Base-by-base conservation (phyloP, 1,140 invertebrate species). In the Venustaconcha ellipsiformis region DNA sequence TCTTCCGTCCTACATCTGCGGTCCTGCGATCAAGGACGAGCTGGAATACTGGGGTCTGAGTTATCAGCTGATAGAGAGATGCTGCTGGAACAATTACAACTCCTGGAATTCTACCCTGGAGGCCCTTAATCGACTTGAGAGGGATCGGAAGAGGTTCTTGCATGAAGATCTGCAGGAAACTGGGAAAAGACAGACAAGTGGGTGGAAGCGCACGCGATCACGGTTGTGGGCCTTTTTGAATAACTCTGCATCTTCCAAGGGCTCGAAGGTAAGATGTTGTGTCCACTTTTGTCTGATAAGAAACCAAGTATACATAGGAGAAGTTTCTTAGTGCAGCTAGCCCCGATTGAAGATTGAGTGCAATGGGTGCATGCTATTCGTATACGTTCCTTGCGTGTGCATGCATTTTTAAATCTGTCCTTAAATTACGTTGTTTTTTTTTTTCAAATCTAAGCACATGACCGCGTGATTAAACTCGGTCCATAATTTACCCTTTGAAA, bases 1-100 rank as follows among this genome's bases (percentile, higher is more conserved):
- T 65, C 76, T 87, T 64, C 86, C 87, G 5, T 80, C 82, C 14
- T 80, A 84, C 26, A 79, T 84, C 1, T 88, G 87, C 74, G 86
- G 86, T 8, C 83, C 86, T 3, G 81, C 86, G 6, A 81, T 86
- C 14, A 86, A 87, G 67, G 72, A 70, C 14, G 83, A 84, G 69
- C 78, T 84, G 30, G 81, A 82, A 58, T 85, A 74, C 69, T 85
- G 82, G 82, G 83, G 83, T 20, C 66, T 85, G 15, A 74, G 78
- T 15, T 80, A 83, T 30, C 65, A 76, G 26, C 77, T 82, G 15
- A 84, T 86, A 48, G 81, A 86, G 60, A 77, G 75, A 26, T 86
- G 84, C 48, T 86, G 84, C 67, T 84, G 83, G 83, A 80, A 58
- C 11, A 80, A 78, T 58, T 86, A 86, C 63, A 78, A 76, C 15